phyloP scores from a whole-genome alignment of 2,797 vertebrate genomes.

The Enteromius trimaculatus region DNA sequence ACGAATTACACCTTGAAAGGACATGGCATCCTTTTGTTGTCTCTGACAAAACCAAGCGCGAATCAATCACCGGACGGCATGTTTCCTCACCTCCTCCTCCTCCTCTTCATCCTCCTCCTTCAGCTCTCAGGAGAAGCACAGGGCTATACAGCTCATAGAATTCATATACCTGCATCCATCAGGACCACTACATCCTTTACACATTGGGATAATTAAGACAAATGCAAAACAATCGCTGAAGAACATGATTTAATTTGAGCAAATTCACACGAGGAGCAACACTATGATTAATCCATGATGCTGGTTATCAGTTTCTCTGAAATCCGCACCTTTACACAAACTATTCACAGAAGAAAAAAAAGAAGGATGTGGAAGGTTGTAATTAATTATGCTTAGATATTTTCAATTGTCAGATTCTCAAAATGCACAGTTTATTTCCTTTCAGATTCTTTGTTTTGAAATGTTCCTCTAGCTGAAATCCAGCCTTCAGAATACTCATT shows the following conservation, averaged over 20 bases:
- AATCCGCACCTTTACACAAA: not conserved
- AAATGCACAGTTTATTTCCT: not conserved
- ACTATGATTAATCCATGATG: not conserved
- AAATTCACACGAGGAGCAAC: not conserved
- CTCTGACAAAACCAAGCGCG: constrained; percentile 33
- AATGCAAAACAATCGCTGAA: not conserved
- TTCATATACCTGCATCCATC: not conserved
- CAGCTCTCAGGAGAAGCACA: constrained; percentile 1
- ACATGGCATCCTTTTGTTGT: constrained; percentile 28
- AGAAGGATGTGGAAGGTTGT: not conserved
- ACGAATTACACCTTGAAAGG: constrained; percentile 19
- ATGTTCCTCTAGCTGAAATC: not conserved
- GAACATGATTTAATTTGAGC: not conserved
- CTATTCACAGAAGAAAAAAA: not conserved
- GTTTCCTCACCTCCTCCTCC: constrained; percentile 5
- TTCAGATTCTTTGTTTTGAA: not conserved
- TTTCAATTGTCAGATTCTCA: not conserved
- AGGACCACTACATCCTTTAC: not conserved
- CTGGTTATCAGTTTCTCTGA: not conserved
- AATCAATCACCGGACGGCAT: constrained; percentile 4
- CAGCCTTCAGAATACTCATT: not conserved
- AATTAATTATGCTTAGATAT: not conserved
- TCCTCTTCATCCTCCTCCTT: not conserved
- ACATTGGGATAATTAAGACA: not conserved
- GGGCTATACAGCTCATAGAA: not conserved